Evolutionary conservation across 2,113 vertebrate species (phyloP), one percentile per base, ranked within the genome.

Genomic region (Ochotona princeps): DNA sequence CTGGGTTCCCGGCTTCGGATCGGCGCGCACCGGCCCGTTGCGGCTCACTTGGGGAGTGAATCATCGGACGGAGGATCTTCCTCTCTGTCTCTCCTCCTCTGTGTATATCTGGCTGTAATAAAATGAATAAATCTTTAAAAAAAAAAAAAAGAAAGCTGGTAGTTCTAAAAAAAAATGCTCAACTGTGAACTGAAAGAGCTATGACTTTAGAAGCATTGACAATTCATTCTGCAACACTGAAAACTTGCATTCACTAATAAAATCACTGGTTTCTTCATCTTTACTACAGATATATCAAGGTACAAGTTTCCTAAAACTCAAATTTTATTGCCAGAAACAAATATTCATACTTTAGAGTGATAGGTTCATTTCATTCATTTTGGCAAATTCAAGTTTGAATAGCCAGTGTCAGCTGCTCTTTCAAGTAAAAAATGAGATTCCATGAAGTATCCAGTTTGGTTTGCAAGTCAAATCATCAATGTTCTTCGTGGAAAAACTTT

Each of bases 401-500:
- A 87, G 79, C 66, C 47, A 93, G 17, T 83, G 65, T 78, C 57
- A 66, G 26, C 51, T 74, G 11, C 65, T 67, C 20, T 76, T 87
- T 44, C 12, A 83, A 93, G 35, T 87, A 88, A 89, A 89, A 89
- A 87, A 84, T 54, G 44, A 65, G 69, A 30, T 92, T 87, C 32
- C 49, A 32, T 21, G 35, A 83, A 70, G 49, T 38, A 15, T 63
- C 32, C 11, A 78, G 26, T 73, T 47, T 15, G 63, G 69, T 66
- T 88, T 80, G 21, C 67, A 91, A 75, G 2, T 54, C 47, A 87
- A 47, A 73, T 30, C 49, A 66, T 15, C 57, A 60, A 80, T 83
- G 60, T 84, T 83, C 82, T 70, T 84, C 15, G 47, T 70, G 51
- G 13, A 35, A 15, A 66, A 60, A 79, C 32, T 57, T 18, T 10